phyloP scores from a whole-genome alignment of 2,888 invertebrate genomes.

The Zygogramma bicolorata region DNA sequence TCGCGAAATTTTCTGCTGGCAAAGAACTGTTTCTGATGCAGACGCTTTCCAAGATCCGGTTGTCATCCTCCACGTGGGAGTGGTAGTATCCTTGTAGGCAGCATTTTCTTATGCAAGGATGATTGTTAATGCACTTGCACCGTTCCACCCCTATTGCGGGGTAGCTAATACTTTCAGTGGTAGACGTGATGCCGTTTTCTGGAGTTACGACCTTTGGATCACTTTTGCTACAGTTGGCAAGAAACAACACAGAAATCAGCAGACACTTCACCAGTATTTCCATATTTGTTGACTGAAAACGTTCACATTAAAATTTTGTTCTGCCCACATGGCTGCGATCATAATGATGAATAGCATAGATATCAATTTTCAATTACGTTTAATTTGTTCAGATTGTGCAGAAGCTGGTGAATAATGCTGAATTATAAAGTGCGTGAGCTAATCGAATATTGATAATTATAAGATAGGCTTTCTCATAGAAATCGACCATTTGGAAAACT shows the following conservation, averaged over 20 bases:
- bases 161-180: conserved; percentile 31
- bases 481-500: too few relatives aligned
- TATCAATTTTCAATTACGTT: conserved; percentile 1
- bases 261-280: background rate
- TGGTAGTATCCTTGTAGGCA: conserved; percentile 46
- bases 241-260: background rate
- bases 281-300: background rate
- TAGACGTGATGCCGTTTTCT: background rate
- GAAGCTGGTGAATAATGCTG: background rate
- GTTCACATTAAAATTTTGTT: background rate
- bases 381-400: background rate
- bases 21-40: conserved; percentile 20
- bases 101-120: conserved; percentile 48
- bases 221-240: background rate
- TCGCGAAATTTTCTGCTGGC: conserved; percentile 25
- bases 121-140: conserved; percentile 37
- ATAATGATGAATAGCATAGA: background rate
- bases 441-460: too few relatives aligned
- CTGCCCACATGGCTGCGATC: background rate
- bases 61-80: conserved; percentile 25
- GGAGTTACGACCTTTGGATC: background rate
- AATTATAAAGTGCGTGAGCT: background rate
- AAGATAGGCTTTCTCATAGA: too few relatives aligned
- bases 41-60: conserved; percentile 5
- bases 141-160: conserved; percentile 19